Percentiles rank a stretch among this genome's conserved stretches.
These are phyloP conservation scores for Myrmecobius fasciatus DNA, from an alignment of 2,113 vertebrate species.

Conservation along the genomic window DNA sequence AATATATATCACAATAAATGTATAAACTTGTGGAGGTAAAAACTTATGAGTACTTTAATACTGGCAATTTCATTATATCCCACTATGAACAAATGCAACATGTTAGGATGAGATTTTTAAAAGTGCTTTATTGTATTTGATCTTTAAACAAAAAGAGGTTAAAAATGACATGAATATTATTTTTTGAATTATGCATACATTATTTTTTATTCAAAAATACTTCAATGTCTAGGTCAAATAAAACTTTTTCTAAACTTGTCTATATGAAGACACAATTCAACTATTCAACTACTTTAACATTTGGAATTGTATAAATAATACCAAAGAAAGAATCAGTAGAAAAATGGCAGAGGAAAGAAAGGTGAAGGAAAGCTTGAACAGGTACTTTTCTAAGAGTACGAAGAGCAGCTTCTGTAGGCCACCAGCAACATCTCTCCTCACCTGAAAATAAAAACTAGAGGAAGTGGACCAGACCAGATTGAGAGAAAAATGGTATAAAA, in stretches of 20 bases:
- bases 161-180: neutral
- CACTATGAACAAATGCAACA: neutral
- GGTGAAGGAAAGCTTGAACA: neutral
- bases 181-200: neutral
- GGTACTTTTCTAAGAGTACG: neutral
- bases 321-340: neutral
- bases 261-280: conserved; percentile 28
- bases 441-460: no score
- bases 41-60: neutral
- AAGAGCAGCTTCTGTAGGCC: neutral
- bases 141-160: neutral
- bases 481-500: no score
- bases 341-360: conserved; percentile 1
- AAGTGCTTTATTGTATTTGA: neutral
- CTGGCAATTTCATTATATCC: neutral
- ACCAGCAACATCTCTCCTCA: neutral
- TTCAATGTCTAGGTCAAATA: neutral
- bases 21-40: neutral
- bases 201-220: conserved; percentile 7
- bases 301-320: neutral
- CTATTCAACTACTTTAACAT: neutral
- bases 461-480: no score
- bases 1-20: neutral
- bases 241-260: neutral
- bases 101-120: neutral